Evolutionary conservation across 1,140 invertebrate species (phyloP), one percentile per base, ranked within the genome.

Genomic region (Drosophila aff.): DNA sequence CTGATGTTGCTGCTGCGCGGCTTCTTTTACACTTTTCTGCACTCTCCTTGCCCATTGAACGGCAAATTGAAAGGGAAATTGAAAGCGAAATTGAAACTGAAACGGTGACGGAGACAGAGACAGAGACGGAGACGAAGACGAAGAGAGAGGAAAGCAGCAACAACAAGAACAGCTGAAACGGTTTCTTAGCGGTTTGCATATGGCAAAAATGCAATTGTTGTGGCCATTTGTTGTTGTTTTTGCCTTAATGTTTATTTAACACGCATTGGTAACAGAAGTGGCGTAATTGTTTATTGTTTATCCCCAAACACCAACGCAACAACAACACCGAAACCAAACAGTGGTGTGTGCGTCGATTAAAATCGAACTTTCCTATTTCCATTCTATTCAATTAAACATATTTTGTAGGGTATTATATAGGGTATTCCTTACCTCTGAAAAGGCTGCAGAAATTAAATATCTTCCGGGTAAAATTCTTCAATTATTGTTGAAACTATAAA

Each of bases 221-320:
- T 28, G 60, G 46, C 31, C 36, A 28, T 23, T 53, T 21, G 52
- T 38, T 81, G 36, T 50, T 66, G 65, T 43, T 72, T 49, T 40
- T 64, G 57, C 26, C 72, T 87, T 89, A 87, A 87, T 87, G 83
- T 89, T 80, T 83, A 87, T 83, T 87, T 83, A 87, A 81, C 83
- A 87, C 83, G 83, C 83, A 89, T 89, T 89, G 84, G 62, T 11
- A 55, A 23, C 79, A 71, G 78, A 76, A 23, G 69, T 61, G 55
- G 60, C 74, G 33, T 44, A 61, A 38, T 23, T 23, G 23, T 23
- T 23, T 23, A 23, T 71, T 53, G 15, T 47, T 40, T 60, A 73
- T 50, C 52, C 52, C 67, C 55, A 38, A 58, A 63, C 60, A 72
- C 60, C 67, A 67, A 38, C 76, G 66, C 60, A 79, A 26, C 72